Evolutionary conservation across 2,888 invertebrate species (phyloP), one percentile per base, ranked within the genome.

Genomic region (Sphaeridia pumilis): DNA sequence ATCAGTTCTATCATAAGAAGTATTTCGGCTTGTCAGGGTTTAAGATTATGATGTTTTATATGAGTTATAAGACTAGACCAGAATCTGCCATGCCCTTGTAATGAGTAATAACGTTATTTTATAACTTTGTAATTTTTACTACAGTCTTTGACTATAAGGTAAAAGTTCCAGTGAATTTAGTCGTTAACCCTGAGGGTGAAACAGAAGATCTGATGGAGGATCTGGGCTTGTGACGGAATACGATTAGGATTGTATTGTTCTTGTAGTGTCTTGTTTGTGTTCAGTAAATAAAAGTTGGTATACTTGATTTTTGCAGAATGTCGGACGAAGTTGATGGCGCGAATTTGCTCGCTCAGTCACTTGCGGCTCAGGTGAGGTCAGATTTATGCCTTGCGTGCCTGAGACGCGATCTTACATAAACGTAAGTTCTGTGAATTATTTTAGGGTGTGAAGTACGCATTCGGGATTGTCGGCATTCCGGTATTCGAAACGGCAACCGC

Each of bases 391-490:
- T 38, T 22, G 17, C 38, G 12, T 34, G 35, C 14, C 7, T 41
- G 20, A 41, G 17, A 7, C 20, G 7, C 7, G 12, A 12, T 14
- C 20, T 41, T n/a, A n/a, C n/a, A n/a, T n/a, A n/a, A n/a, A n/a
- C n/a, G 22, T n/a, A 27, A 42, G 43, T 5, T 22, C 7, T 20
- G 41, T 42, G 27, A 5, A n/a, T n/a, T n/a, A n/a, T n/a, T 74
- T 48, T 70, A 94, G 92, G 93, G 93, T 25, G 76, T 94, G 14
- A 82, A 89, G 72, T 94, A 92, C 80, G 88, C 90, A 20, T 97
- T 95, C 74, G 95, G 95, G 20, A 92, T 97, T 67, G 87, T 94
- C 65, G 95, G 95, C 42, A 87, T 92, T 68, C 95, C 95, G 3
- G 87, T 97, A 1, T 84, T 95, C 59, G 95, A 95, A 70, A 78